Base-by-base conservation (phyloP, 35 echinoderm and acorn worm genomes). In the Lytechinus pictus region DNA sequence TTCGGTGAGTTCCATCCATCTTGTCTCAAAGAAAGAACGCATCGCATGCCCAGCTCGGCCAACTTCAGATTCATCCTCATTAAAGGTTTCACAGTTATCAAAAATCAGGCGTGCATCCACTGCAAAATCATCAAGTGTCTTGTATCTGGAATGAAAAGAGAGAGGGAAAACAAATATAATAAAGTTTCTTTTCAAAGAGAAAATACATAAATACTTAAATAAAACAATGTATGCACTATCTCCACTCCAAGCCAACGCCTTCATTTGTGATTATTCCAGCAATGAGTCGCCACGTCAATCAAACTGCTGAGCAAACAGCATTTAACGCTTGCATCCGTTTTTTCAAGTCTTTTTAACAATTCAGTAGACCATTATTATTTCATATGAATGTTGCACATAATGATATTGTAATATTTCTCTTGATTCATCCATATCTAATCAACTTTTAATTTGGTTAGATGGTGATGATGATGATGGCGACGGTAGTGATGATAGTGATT, bases 41-140 rank as follows among this genome's bases (percentile, higher is more conserved):
- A 99, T 95, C 57, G 95, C 72, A 57, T 99, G 98, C 6, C 98
- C 98, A 8, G 98, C 95, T 13, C 95, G 94, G 91, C 98, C 98
- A 9, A 99, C 98, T 92, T 99, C 98, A 2, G 98, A 99, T 79
- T 99, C 97, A 53, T 99, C 98, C 89, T 99, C 98, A 60, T 99
- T 99, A 93, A 98, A 99, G 44, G 97, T 99, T 94, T 99, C 97
- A 87, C 98, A 99, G 94, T 99, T 99, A 87, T 98, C 96, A 87
- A 99, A 99, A 55, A 99, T 95, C 0, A 97, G 95, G 13, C 98
- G 97, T 27, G 96, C 96, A 95, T 99, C 98, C 27, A 94, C 91
- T 54, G 97, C 97, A 97, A 99, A 99, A 11, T 99, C 97, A 16
- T 98, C 97, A 14, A 91, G 95, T 53, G 55, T 91, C 55, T 96